phyloP scores from a whole-genome alignment of 2,888 invertebrate genomes.

The Calephelis perditalis region DNA sequence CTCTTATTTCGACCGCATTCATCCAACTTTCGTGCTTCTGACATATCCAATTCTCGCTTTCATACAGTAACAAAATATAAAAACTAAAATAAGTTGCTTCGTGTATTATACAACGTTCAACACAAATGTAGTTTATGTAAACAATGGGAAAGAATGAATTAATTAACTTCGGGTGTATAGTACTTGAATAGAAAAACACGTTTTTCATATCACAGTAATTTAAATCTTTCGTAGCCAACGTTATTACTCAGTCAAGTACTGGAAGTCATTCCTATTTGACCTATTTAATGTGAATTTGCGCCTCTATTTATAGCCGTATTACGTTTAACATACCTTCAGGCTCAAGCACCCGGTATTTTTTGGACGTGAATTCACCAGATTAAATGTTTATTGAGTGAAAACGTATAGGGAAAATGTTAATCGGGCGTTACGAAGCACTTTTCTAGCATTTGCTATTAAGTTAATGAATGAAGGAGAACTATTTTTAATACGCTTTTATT shows the following conservation, averaged over 20 bases:
- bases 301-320: background rate
- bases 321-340: background rate
- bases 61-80: too few species aligned
- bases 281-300: conserved; percentile 2
- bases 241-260: background rate
- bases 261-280: conserved; percentile 5
- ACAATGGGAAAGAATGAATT: background rate
- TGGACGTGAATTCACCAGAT: background rate
- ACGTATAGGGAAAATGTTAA: too few species aligned
- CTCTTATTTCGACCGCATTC: too few species aligned
- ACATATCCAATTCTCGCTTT: too few species aligned
- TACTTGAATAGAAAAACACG: background rate
- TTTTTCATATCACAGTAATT: conserved; percentile 2
- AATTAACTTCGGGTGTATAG: background rate
- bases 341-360: background rate
- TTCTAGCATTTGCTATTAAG: too few species aligned
- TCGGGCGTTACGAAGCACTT: too few species aligned
- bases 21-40: too few species aligned
- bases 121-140: background rate
- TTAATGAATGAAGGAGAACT: too few species aligned
- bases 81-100: too few species aligned
- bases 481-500: too few species aligned
- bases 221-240: background rate
- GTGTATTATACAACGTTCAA: too few species aligned
- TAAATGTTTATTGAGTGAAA: background rate